A percentile compares a stretch with the other conserved stretches of the same genome.
Evolutionary conservation across 2,113 vertebrate species (phyloP).

Genomic region (Macaca mulatta): DNA sequence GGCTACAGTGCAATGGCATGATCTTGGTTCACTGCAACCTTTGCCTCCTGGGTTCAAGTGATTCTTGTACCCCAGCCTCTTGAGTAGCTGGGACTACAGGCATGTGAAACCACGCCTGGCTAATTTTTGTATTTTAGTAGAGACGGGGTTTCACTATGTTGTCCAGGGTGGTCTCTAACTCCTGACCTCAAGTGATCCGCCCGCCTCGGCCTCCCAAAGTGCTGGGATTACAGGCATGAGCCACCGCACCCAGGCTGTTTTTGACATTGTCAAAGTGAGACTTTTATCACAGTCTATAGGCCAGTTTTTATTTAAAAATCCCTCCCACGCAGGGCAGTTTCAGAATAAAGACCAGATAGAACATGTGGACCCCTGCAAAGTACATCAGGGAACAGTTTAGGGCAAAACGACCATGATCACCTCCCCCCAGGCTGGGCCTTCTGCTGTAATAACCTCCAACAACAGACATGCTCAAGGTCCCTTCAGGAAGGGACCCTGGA

Average conservation of each 20-base stretch:
- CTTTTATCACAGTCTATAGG: not conserved
- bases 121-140: not conserved
- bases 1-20: not conserved
- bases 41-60: not conserved
- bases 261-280: not conserved
- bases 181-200: too few relatives aligned
- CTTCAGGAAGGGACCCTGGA: not conserved
- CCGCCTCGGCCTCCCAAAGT: not conserved
- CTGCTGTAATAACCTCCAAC: not conserved
- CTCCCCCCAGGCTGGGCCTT: not conserved
- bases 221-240: not conserved
- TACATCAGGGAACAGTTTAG: not conserved
- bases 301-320: not conserved
- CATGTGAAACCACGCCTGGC: not conserved
- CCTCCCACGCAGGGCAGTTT: not conserved
- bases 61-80: not conserved
- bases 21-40: not conserved
- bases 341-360: not conserved
- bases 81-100: not conserved
- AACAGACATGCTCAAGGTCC: fast-evolving
- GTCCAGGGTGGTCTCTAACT: not conserved
- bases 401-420: fast-evolving
- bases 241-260: not conserved
- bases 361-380: not conserved
- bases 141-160: not conserved